These are phyloP conservation scores for Drosophila elegans DNA, from an alignment of 1,140 invertebrate species.

Conservation along the genomic window DNA sequence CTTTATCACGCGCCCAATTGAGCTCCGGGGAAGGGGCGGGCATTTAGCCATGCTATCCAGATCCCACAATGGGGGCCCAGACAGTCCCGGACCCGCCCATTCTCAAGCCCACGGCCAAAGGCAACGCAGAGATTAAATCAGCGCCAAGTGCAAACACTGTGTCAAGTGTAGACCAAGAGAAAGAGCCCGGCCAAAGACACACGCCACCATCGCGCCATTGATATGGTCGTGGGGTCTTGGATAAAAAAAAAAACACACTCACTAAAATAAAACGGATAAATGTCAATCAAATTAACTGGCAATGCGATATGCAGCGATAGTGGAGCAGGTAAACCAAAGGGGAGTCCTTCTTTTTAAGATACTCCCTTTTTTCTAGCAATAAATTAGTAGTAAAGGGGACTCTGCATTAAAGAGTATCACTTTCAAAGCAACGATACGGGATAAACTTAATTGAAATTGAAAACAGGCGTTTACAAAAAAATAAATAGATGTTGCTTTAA, in stretches of 20 bases:
- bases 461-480: too few relatives aligned
- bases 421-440: conserved; percentile 3
- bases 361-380: conserved; percentile 7
- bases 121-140: conserved; percentile 74
- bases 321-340: conserved; percentile 12
- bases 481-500: too few relatives aligned
- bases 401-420: conserved; percentile 8
- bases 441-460: conserved; percentile 7
- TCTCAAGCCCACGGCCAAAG: conserved; percentile 53
- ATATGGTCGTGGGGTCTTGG: conserved; percentile 35
- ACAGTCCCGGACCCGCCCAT: conserved; percentile 16
- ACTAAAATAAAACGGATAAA: conserved; percentile 66
- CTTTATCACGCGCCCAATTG: conserved; percentile 74
- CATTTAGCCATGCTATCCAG: conserved; percentile 18
- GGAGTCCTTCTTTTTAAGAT: neutral
- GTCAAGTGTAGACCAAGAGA: conserved; percentile 67
- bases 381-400: conserved; percentile 23
- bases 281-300: conserved; percentile 77
- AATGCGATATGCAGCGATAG: conserved; percentile 67
- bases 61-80: conserved; percentile 41
- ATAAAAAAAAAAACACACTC: conserved; percentile 5
- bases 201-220: conserved; percentile 52
- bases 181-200: conserved; percentile 38
- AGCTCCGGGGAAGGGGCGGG: conserved; percentile 23
- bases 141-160: conserved; percentile 78